These are phyloP conservation scores for Mythimna impura DNA, from an alignment of 2,888 invertebrate genomes.

Conservation along the genomic window DNA sequence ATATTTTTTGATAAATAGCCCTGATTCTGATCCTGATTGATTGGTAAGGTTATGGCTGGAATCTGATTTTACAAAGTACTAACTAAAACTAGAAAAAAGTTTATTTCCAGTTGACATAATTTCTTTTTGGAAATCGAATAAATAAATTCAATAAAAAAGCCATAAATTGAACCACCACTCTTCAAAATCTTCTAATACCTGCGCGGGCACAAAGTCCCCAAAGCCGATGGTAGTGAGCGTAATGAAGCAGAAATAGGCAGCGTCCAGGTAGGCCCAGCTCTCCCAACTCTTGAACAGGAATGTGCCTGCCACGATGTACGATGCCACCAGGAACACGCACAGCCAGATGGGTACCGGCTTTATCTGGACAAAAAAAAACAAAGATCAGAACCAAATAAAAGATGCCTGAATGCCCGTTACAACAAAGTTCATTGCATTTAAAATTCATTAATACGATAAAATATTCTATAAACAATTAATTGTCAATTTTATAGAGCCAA, in stretches of 20 bases:
- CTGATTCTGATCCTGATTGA: too few species aligned
- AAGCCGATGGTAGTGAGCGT: slow-evolving; percentile 98
- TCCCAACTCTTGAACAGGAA: slow-evolving; percentile 96
- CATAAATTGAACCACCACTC: not conserved
- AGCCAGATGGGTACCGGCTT: slow-evolving; percentile 97
- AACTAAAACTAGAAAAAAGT: too few species aligned
- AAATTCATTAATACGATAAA: too few species aligned
- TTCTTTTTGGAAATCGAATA: too few species aligned
- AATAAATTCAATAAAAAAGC: too few species aligned
- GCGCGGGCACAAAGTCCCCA: slow-evolving; percentile 97
- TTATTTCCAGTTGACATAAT: not conserved
- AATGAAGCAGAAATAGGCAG: slow-evolving; percentile 98
- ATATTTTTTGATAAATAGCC: not conserved
- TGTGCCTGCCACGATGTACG: slow-evolving; percentile 97
- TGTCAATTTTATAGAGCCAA: too few species aligned
- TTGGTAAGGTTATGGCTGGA: not conserved
- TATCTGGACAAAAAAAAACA: slow-evolving; percentile 71
- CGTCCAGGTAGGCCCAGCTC: slow-evolving; percentile 95
- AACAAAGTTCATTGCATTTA: too few species aligned
- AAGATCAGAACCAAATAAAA: not conserved
- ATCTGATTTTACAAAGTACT: not conserved
- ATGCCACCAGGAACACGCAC: slow-evolving; percentile 96
- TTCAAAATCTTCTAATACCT: slow-evolving; percentile 81
- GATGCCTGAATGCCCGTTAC: too few species aligned
- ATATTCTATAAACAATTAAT: too few species aligned